Evolutionary conservation across 2,797 vertebrate genomes (phyloP), one percentile per base, ranked within the genome.

Genomic region (Todus mexicanus): DNA sequence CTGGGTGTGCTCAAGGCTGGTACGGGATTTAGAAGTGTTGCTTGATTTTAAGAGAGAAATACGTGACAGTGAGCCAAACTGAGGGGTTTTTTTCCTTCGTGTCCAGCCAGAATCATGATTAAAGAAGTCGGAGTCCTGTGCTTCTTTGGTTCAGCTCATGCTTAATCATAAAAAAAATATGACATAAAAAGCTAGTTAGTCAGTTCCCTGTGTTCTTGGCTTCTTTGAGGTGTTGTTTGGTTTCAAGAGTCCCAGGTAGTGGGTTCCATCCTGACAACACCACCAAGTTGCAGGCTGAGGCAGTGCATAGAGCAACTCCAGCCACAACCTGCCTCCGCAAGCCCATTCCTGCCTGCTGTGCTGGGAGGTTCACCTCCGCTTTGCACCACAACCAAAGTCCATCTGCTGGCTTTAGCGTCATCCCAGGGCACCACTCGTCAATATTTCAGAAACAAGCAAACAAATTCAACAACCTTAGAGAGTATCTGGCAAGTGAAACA

Each of bases 61-160:
- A 76, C 3, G 29, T 71, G 56, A 70, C 45, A 61, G 9, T n/a
- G 31, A 94, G 75, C 50, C 86, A 90, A 61, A 79, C 5, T 38
- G 29, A 50, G 37, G 1, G 1, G 2, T 37, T 77, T 38, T 77
- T 89, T 50, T 60, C 25, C 29, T 90, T 92, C 23, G 25, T 90
- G 37, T 82, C 73, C 38, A 93, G 72, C 57, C 81, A 89, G 73
- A 63, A 33, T 48, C 13, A 56, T 70, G 71, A 88, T 84, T 84
- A 91, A 87, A 90, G 65, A 68, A 83, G 27, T 57, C 23, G 77
- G 63, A 59, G 10, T 25, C 47, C 27, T 47, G 16, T 42, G 27
- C 59, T 85, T 54, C 47, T 77, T 19, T 84, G 7, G 16, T 59
- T 56, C 12, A 3, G 19, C 61, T 77, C 8, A 59, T 5, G 51